These are phyloP conservation scores for Mycalesis mineus DNA, from an alignment of 2,888 invertebrate genomes.

Conservation along the genomic window DNA sequence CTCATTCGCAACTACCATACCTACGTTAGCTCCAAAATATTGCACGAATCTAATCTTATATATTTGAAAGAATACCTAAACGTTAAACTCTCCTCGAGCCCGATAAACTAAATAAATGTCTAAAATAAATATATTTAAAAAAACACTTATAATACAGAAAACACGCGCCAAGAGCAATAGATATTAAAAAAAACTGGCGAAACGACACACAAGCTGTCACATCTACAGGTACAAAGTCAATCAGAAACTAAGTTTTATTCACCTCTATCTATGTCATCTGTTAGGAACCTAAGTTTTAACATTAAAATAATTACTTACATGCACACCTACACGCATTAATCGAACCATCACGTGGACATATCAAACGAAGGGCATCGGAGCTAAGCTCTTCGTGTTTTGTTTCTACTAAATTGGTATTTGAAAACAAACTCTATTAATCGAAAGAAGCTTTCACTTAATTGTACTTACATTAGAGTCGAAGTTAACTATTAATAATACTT, in stretches of 20 bases:
- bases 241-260: conserved; percentile 46
- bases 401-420: conserved; percentile 42
- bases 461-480: conserved; percentile 54
- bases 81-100: background rate
- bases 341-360: conserved; percentile 24
- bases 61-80: background rate
- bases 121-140: conserved; percentile 24
- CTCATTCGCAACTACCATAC: conserved; percentile 47
- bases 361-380: conserved; percentile 19
- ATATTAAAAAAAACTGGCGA: conserved; percentile 55
- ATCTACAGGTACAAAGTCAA: conserved; percentile 57
- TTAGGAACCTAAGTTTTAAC: conserved; percentile 41
- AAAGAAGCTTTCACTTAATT: conserved; percentile 58
- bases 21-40: conserved; percentile 35
- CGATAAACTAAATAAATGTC: conserved; percentile 11
- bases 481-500: conserved; percentile 55
- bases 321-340: conserved; percentile 34
- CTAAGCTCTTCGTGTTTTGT: conserved; percentile 29
- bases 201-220: conserved; percentile 66
- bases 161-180: conserved; percentile 43
- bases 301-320: conserved; percentile 39
- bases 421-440: conserved; percentile 59
- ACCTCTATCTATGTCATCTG: conserved; percentile 42
- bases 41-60: background rate
- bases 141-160: conserved; percentile 31